Evolutionary conservation across 2,888 invertebrate species (phyloP).

Genomic region (Leptinotarsa tumamoca): DNA sequence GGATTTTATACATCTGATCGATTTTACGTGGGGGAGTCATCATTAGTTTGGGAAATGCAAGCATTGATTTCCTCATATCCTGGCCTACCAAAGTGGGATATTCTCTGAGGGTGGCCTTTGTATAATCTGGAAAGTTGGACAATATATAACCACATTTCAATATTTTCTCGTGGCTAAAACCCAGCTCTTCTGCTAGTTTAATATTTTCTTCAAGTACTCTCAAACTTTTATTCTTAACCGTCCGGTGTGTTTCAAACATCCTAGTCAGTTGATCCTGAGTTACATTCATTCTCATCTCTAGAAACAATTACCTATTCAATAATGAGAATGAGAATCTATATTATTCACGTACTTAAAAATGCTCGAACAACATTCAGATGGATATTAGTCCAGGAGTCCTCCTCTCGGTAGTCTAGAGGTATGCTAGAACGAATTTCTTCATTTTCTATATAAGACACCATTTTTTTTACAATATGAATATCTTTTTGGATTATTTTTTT

Average conservation of each 20-base stretch:
- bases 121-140: slow-evolving; percentile 71
- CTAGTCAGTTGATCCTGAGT: slow-evolving; percentile 60
- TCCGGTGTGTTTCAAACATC: slow-evolving; percentile 61
- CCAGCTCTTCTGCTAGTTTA: slow-evolving; percentile 70
- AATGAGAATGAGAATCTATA: slow-evolving; percentile 19
- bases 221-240: slow-evolving; percentile 67
- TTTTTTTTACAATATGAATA: slow-evolving; percentile 38
- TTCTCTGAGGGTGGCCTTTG: slow-evolving; percentile 70
- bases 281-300: slow-evolving; percentile 65
- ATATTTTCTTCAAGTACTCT: slow-evolving; percentile 70
- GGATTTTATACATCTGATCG: slow-evolving; percentile 69
- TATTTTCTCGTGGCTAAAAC: slow-evolving; percentile 70
- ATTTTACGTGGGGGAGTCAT: slow-evolving; percentile 72
- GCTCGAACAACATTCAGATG: slow-evolving; percentile 54
- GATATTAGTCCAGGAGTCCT: slow-evolving; percentile 57
- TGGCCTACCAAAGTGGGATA: slow-evolving; percentile 70
- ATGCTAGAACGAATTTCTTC: slow-evolving; percentile 34
- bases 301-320: slow-evolving; percentile 52
- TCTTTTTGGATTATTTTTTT: slow-evolving; percentile 62
- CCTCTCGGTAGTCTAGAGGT: slow-evolving; percentile 26
- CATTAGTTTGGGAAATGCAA: slow-evolving; percentile 73
- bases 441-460: slow-evolving; percentile 58
- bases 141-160: slow-evolving; percentile 73
- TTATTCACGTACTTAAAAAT: slow-evolving; percentile 58
- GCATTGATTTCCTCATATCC: slow-evolving; percentile 70